Evolutionary conservation across 2,113 vertebrate species (phyloP), one percentile per base, ranked within the genome.

Genomic region (Ammodytes marinus): DNA sequence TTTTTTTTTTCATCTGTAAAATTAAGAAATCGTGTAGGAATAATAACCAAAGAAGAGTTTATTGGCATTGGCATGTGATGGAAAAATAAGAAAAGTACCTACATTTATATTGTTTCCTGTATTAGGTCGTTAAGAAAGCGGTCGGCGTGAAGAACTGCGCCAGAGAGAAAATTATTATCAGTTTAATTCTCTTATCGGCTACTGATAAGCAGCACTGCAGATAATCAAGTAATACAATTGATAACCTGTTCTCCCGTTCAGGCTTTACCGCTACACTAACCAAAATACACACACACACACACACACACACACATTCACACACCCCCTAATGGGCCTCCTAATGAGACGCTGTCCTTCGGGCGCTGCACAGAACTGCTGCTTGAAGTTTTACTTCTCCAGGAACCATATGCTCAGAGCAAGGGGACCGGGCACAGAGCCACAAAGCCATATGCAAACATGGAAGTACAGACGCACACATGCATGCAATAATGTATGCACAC

Each of bases 191-290:
- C 63, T 88, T 88, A 85, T 91, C 82, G 82, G 63, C 78, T 77
- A 70, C 66, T 17, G 88, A 92, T 91, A 86, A 92, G 84, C 79
- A 65, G 77, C 82, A 67, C 74, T 78, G 82, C 84, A 88, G 87
- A 93, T 91, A 91, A 93, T 89, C 84, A 80, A 80, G 78, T 64
- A 90, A 59, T 65, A 81, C 73, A 79, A 86, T 78, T 82, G 84
- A 89, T 91, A 90, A 88, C 69, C 69, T 74, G 85, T 55, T 75
- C 75, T 79, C 35, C 70, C 55, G 66, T 27, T 27, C 54, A 63
- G 58, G 45, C 72, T 42, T 75, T 74, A 52, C 70, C 77, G 74
- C 37, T 39, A 71, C 69, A 60, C 68, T 65, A 71, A 74, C 54
- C 19, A 49, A 53, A 69, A 74, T 69, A 72, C 72, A 77, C 68